Percentiles rank a stretch among this genome's conserved stretches.
phyloP scores from a whole-genome alignment of 1,140 invertebrate species.

The Heterodera carotae region DNA sequence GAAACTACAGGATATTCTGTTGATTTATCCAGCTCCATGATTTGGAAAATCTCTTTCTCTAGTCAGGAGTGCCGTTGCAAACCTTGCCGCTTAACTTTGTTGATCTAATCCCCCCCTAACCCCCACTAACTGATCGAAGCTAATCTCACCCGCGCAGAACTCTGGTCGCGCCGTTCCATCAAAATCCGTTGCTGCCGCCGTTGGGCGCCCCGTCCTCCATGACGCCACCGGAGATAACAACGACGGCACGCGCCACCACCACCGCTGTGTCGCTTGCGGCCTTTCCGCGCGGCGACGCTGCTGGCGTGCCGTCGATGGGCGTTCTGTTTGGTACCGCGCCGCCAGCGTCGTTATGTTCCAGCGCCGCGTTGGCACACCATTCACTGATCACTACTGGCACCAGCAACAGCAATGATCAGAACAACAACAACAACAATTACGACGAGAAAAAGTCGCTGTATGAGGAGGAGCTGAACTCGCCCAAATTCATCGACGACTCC shows the following conservation, averaged over 20 bases:
- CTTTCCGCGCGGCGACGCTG: constrained; percentile 41
- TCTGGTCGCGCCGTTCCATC: constrained; percentile 34
- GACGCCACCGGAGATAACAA: neutral
- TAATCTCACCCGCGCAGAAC: constrained; percentile 36
- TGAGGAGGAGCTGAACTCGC: constrained; percentile 43
- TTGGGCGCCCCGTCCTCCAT: neutral
- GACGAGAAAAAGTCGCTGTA: constrained; percentile 40
- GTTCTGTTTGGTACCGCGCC: constrained; percentile 38
- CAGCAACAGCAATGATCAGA: no score
- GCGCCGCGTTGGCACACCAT: constrained; percentile 16
- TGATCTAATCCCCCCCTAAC: neutral
- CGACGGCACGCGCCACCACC: neutral
- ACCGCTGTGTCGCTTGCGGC: constrained; percentile 46
- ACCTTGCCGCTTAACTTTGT: no score
- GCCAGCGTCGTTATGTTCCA: constrained; percentile 18
- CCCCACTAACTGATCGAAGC: neutral
- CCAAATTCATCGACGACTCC: constrained; percentile 6
- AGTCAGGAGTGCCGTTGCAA: no score
- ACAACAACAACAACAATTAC: neutral
- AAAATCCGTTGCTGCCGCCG: constrained; percentile 9
- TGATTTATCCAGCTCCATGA: no score
- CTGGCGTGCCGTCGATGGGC: constrained; percentile 3
- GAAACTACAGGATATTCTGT: no score
- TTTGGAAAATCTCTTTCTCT: no score
- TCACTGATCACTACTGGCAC: neutral